Base-by-base conservation (phyloP, 2,113 vertebrate species). In the Seriola quinqueradiata region DNA sequence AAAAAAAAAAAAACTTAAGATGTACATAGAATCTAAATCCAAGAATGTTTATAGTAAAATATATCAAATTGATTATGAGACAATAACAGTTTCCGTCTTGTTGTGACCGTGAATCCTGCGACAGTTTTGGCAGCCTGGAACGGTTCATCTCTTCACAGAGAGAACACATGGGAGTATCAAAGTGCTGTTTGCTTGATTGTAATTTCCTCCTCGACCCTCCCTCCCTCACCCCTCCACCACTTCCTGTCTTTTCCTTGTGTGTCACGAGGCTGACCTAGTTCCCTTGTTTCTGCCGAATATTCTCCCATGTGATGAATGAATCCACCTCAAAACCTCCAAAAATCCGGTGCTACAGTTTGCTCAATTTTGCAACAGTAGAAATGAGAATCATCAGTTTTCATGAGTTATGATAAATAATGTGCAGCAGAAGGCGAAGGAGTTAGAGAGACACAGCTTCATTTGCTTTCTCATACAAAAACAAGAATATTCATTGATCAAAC, bases 181-280 rank as follows among this genome's bases (percentile, higher is more conserved):
- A 94, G 93, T 91, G 93, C 92, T 70, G 80, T 76, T 91, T 88
- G 89, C 79, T 60, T 87, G 77, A 90, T 87, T 90, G 77, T 84
- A 48, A 90, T 77, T 74, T 78, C 81, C 82, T 68, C 72, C 72
- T 14, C 10, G 0, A 10, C 16, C 25, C 36, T 0, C 25, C 32
- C 63, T 23, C 21, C 7, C 50, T 1, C 40, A 25, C 50, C 40
- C 3, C n/a, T 23, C 21, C 40, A 70, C 83, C 80, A 69, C 87
- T 87, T 91, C 89, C 90, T 83, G 77, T 59, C 36, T 79, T 77
- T 65, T 28, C 36, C 50, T 59, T 40, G 17, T 10, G 17, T 10
- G 78, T 69, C 71, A 74, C 14, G 13, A 74, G 28, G 34, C 42
- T 42, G n/a, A 80, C 68, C 58, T 2, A 5, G 28, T 70, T 86